These are phyloP conservation scores for Paguma larvata DNA, from an alignment of 2,797 vertebrate species.

Conservation along the genomic window DNA sequence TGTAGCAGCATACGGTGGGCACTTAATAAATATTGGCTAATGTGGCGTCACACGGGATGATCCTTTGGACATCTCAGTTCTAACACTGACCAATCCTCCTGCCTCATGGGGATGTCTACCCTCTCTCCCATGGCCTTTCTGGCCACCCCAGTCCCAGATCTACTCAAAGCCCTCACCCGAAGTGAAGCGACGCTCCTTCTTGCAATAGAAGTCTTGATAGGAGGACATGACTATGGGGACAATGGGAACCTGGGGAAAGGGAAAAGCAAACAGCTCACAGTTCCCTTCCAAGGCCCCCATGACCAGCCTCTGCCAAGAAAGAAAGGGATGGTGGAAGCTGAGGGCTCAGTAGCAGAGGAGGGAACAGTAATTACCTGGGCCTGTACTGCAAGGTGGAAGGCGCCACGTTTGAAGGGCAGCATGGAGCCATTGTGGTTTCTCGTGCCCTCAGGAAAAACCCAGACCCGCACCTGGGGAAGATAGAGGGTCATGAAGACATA, in stretches of 20 bases:
- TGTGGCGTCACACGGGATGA: not conserved
- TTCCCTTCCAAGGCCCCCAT: not conserved
- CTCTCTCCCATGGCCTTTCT: not conserved
- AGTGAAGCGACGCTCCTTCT: constrained; percentile 89
- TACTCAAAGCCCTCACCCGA: constrained; percentile 81
- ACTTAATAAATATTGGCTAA: not conserved
- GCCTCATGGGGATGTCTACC: not conserved
- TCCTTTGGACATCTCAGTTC: not conserved
- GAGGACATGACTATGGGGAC: constrained; percentile 89
- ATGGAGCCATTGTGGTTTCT: constrained; percentile 90
- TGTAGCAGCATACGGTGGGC: not conserved
- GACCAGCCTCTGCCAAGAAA: not conserved
- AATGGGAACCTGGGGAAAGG: constrained; percentile 86
- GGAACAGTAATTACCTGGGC: constrained; percentile 87
- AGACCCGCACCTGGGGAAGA: constrained; percentile 88
- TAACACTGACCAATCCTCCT: not conserved
- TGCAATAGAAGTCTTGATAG: constrained; percentile 89
- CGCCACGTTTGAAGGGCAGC: constrained; percentile 92
- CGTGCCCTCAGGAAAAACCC: constrained; percentile 92
- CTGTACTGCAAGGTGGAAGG: constrained; percentile 91
- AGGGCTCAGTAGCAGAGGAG: not conserved
- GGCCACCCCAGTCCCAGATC: not conserved
- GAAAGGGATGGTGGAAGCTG: not conserved
- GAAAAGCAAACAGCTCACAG: not conserved
- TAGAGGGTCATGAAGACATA: not conserved